These are phyloP conservation scores for Zonotrichia leucophrys DNA, from an alignment of 2,113 vertebrate species.

Conservation along the genomic window DNA sequence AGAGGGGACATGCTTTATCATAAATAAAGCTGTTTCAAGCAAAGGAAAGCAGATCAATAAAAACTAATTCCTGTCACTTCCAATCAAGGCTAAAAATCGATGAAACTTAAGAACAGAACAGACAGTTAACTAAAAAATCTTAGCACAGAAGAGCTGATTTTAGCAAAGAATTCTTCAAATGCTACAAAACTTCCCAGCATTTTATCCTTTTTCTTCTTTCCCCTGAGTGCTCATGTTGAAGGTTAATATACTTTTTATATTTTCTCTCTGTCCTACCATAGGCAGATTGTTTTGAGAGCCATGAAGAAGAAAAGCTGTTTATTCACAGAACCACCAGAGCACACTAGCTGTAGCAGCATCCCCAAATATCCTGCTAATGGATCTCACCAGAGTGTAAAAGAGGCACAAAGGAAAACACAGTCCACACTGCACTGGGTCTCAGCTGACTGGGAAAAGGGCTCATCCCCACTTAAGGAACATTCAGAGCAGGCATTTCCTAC, in stretches of 20 bases:
- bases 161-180: slow-evolving; percentile 7
- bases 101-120: slow-evolving; percentile 23
- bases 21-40: slow-evolving; percentile 62
- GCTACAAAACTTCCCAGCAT: background rate
- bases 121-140: background rate
- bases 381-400: background rate
- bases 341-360: background rate
- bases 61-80: slow-evolving; percentile 53
- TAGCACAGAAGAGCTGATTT: background rate
- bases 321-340: background rate
- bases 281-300: background rate
- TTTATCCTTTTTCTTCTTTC: background rate
- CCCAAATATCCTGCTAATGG: background rate
- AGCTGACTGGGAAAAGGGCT: background rate
- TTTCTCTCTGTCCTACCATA: background rate
- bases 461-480: background rate
- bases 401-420: background rate
- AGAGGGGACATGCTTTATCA: slow-evolving; percentile 5
- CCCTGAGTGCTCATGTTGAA: background rate
- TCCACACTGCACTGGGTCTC: background rate
- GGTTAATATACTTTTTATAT: background rate
- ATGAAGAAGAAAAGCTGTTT: background rate
- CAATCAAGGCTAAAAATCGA: slow-evolving; percentile 44
- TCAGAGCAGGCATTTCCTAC: background rate
- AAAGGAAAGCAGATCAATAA: slow-evolving; percentile 61